Evolutionary conservation across 2,797 vertebrate species (phyloP), one percentile per base, ranked within the genome.

Genomic region (Limosa lapponica): DNA sequence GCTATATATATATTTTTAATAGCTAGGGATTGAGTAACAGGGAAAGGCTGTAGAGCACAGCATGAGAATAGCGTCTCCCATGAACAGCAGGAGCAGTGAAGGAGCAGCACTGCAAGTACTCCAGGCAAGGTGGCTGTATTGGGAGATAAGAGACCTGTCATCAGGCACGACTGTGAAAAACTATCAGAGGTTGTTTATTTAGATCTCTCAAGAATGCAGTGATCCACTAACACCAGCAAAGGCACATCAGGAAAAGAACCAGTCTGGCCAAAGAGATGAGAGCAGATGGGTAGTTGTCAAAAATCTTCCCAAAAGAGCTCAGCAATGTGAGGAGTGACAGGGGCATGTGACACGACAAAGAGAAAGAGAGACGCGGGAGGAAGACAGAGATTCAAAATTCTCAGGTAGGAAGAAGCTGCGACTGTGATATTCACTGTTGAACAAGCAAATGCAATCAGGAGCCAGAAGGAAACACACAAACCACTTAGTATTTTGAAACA

Each of bases 401-500:
- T 83, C 72, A 49, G 46, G 44, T 69, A 82, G 92, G 61, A 94
- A 79, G 66, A 90, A 72, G 39, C 55, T 59, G 23, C 41, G 30
- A 58, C 48, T 89, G 18, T 51, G 34, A 41, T 67, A 82, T 4
- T 94, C 44, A 43, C 27, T 69, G 52, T 12, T 83, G 30, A 93
- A 65, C 70, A 88, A 91, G 36, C 28, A 90, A 82, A 92, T 62
- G 48, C 58, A 91, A 55, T 23, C 34, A 61, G 39, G 25, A 93
- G 41, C 46, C 57, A 74, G 78, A 80, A 83, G 43, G 41, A 93
- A 91, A 86, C 27, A 64, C 41, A 73, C 22, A 73, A 82, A 54
- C n/a, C 54, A 64, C 64, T 41, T 67, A 17, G 67, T 82, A 83
- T 90, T 94, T 92, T 78, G 75, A 95, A 89, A 74, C 30, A 57